These are phyloP conservation scores for Microcaecilia unicolor DNA, from an alignment of 2,797 vertebrate genomes.

Conservation along the genomic window DNA sequence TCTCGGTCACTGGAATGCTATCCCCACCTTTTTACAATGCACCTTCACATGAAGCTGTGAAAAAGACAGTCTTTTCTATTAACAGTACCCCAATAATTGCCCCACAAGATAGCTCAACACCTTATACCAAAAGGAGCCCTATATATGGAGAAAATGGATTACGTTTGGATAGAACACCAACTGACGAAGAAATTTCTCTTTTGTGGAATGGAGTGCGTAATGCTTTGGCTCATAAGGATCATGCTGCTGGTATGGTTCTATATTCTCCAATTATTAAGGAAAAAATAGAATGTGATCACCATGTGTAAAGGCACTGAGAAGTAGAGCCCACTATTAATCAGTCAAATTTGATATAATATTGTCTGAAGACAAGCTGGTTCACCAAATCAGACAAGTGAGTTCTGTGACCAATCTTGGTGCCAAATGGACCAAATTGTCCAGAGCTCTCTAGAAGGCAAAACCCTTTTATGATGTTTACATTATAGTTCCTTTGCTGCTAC, in stretches of 20 bases:
- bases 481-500: no score
- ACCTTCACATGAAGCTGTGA: conserved; percentile 29
- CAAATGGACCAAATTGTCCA: no score
- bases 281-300: no score
- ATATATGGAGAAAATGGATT: conserved; percentile 44
- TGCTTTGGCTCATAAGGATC: conserved; percentile 51
- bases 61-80: conserved; percentile 25
- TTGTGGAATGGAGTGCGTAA: conserved; percentile 53
- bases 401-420: no score
- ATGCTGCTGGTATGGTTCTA: conserved; percentile 50
- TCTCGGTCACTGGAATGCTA: conserved; percentile 27
- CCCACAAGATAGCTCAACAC: conserved; percentile 31
- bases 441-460: no score
- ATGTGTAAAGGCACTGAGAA: no score
- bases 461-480: no score
- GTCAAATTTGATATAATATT: no score
- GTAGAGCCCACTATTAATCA: no score
- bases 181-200: conserved; percentile 69
- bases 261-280: neutral
- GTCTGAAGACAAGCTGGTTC: no score
- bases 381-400: no score
- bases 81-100: conserved; percentile 1
- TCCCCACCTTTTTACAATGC: conserved; percentile 27
- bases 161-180: conserved; percentile 51
- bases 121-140: conserved; percentile 29